Conservation (phyloP, 1,140 invertebrate genomes). For the Calliphora vicina region DNA sequence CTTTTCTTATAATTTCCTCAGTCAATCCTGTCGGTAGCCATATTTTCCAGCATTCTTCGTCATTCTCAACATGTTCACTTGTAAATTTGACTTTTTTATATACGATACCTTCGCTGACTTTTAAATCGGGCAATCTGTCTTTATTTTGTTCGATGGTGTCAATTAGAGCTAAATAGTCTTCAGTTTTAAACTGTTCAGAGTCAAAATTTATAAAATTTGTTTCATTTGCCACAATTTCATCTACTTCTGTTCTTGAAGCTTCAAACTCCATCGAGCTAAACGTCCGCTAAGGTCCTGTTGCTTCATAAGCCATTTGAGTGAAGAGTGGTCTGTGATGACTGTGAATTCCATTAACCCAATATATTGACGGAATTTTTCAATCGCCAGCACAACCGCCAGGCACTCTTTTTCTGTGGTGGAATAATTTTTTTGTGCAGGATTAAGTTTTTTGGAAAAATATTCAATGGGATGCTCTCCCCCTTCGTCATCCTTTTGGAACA, state of each 20-base stretch:
- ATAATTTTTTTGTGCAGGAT: conserved; percentile 57
- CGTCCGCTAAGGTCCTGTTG: conserved; percentile 35
- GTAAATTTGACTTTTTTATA: too few relatives aligned
- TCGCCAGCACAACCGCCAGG: conserved; percentile 48
- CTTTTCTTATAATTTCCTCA: not conserved
- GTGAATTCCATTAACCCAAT: not conserved
- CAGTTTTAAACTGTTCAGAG: too few relatives aligned
- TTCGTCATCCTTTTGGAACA: conserved; percentile 20
- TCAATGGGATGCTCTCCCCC: conserved; percentile 42
- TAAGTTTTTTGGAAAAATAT: conserved; percentile 52
- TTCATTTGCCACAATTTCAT: too few relatives aligned
- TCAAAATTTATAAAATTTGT: too few relatives aligned
- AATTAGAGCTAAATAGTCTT: too few relatives aligned
- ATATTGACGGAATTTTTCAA: conserved; percentile 63
- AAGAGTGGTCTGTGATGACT: too few relatives aligned
- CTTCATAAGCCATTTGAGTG: conserved; percentile 43
- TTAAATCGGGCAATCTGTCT: too few relatives aligned
- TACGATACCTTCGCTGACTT: too few relatives aligned
- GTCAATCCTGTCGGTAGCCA: not conserved
- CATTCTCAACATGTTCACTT: too few relatives aligned
- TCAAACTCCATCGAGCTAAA: not conserved
- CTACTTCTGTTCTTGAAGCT: too few relatives aligned
- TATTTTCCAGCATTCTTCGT: too few relatives aligned
- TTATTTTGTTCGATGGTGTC: too few relatives aligned
- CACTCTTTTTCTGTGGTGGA: not conserved